Conservation (phyloP, 2,113 vertebrate genomes). For the Brachyhypopomus occidentalis region DNA sequence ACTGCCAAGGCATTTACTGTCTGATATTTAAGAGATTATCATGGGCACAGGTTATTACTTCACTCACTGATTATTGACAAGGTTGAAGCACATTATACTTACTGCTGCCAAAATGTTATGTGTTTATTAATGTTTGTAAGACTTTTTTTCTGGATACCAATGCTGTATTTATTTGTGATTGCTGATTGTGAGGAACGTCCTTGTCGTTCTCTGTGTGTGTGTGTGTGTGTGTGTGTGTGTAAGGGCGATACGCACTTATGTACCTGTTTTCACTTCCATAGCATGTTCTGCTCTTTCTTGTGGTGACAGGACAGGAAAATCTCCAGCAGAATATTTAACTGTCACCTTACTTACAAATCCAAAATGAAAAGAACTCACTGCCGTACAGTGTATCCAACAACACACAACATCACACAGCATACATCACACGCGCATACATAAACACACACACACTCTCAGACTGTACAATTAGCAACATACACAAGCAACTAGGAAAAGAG, state of each 20-base stretch:
- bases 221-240: neutral
- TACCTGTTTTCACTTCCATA: neutral
- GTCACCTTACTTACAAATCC: neutral
- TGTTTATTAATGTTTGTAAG: neutral
- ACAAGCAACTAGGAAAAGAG: constrained; percentile 11
- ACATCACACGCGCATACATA: no score
- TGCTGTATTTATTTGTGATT: constrained; percentile 27
- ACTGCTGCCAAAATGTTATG: constrained; percentile 25
- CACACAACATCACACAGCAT: no score
- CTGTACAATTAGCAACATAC: constrained; percentile 1
- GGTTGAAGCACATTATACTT: constrained; percentile 16
- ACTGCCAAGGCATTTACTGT: constrained; percentile 40
- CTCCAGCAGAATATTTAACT: neutral
- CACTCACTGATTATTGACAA: neutral
- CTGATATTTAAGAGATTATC: constrained; percentile 21
- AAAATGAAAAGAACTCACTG: no score
- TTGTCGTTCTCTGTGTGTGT: neutral
- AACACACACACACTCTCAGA: constrained; percentile 23
- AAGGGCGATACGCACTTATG: no score
- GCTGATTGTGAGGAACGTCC: constrained; percentile 9
- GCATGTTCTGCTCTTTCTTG: neutral
- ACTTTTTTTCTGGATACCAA: constrained; percentile 15
- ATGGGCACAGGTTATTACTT: neutral
- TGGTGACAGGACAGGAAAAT: neutral
- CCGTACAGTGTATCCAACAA: no score